Base-by-base conservation (phyloP, 2,797 vertebrate genomes). In the Emydoidea blandingii region DNA sequence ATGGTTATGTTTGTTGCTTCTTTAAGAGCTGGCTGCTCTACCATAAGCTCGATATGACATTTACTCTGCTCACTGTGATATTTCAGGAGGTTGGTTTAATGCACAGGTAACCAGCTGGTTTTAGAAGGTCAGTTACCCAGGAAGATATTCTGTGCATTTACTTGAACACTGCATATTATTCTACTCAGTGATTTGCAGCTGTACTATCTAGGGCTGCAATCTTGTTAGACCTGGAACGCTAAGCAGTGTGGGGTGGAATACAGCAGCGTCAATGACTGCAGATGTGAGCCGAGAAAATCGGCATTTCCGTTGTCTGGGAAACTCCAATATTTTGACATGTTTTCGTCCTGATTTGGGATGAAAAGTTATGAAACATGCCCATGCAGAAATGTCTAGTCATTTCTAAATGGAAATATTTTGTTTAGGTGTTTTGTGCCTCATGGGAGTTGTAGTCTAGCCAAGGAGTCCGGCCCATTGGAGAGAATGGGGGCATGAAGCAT, bases 121-220 rank as follows among this genome's bases (percentile, higher is more conserved):
- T 93, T 87, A 95, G 91, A 89, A 92, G 83, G n/a, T 57, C 91
- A 81, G 84, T 95, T 93, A 56, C 87, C 81, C 86, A 90, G 80
- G 91, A 95, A 96, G 79, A 91, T 96, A 87, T 80, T 93, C 94
- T 94, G 56, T 93, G 31, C 94, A 87, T 93, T 97, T 94, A 94
- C 91, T 88, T 95, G 90, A 96, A 90, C 68, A 62, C 94, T 86
- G 91, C 1, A 5, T 87, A 94, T 96, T 79, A 50, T 91, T 93
- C 81, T 94, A 83, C 89, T 95, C 94, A 93, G 91, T 84, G 87
- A 90, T 79, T 92, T 94, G 91, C 88, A 97, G 95, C 95, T 93
- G 87, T 0, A 5, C 27, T 79, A 18, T 3, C 79, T 41, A 29
- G 86, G 88, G 85, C 79, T 97, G 93, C 92, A 95, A 95, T 91